Percentiles rank a stretch among this genome's conserved stretches.
These are phyloP conservation scores for Vannuccia rotundouncinata DNA, from an alignment of 2,888 invertebrate species.

Conservation along the genomic window DNA sequence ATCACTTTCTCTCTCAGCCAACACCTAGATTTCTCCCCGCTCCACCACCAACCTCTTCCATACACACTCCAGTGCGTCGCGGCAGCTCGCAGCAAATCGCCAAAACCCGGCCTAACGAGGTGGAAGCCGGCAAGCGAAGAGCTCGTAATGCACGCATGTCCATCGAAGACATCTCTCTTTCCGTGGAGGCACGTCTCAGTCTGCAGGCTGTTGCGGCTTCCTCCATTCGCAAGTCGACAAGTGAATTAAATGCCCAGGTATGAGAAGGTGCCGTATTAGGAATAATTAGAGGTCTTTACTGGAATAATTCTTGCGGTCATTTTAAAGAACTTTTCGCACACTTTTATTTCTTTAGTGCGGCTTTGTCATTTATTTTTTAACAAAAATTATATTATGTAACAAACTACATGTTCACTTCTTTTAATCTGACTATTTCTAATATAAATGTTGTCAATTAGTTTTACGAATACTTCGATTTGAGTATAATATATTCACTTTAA, in stretches of 20 bases:
- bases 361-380: background rate
- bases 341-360: background rate
- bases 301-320: no score
- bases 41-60: background rate
- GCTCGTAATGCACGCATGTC: background rate
- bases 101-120: background rate
- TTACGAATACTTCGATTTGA: no score
- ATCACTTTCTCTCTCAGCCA: no score
- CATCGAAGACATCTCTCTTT: background rate
- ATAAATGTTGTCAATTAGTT: no score
- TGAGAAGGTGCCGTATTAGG: no score
- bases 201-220: background rate
- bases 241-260: background rate
- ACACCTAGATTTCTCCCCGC: no score
- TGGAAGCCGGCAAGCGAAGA: background rate
- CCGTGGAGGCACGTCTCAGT: background rate
- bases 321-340: background rate
- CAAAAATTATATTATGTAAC: background rate
- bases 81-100: background rate
- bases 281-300: no score
- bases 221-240: background rate
- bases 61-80: background rate
- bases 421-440: background rate
- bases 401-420: background rate
- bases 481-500: no score